Base-by-base conservation (phyloP, 2,113 vertebrate genomes). In the Xiphophorus couchianus region DNA sequence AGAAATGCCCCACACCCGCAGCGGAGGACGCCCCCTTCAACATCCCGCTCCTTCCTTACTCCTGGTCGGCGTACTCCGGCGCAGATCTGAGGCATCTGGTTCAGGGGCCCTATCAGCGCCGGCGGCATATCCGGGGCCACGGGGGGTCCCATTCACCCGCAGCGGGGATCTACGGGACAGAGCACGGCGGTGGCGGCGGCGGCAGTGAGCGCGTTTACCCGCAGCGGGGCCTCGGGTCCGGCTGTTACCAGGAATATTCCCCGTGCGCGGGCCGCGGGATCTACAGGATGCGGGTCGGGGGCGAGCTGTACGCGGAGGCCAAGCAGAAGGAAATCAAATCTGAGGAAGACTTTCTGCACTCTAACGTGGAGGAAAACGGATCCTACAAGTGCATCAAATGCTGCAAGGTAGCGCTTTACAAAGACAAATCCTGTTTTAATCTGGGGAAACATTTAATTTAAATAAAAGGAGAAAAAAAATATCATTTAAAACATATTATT, bases 321-420 rank as follows among this genome's bases (percentile, higher is more conserved):
- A 93, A 94, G 80, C 90, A 95, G 76, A 94, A 93, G 67, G 91
- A 94, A 69, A 95, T 97, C 90, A 97, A 98, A 90, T 80, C 96
- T 69, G 96, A 98, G 75, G 94, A 95, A 0, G 96, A 97, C 29
- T 90, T 96, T n/a, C 90, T 96, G 71, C 96, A 95, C 80, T 94
- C 95, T 4, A 95, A 95, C 3, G 71, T 96, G 35, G 93, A 97
- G 27, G 86, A 96, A 51, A 95, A 89, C 63, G 87, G 94, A 42
- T 94, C 97, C 33, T 99, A 95, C 84, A 99, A 97, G 84, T 99
- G 98, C 88, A 90, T 98, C 76, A 99, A 98, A 82, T 99, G 98
- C 91, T 96, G 95, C 86, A 99, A 99, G 97, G 98, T 99, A 93
- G 17, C 78, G 42, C 29, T 70, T 66, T 64, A 9, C 14, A 25